Percentiles rank a stretch among this genome's conserved stretches.
Evolutionary conservation across 2,888 invertebrate genomes (phyloP).

Genomic region (Erpobdella octoculata): DNA sequence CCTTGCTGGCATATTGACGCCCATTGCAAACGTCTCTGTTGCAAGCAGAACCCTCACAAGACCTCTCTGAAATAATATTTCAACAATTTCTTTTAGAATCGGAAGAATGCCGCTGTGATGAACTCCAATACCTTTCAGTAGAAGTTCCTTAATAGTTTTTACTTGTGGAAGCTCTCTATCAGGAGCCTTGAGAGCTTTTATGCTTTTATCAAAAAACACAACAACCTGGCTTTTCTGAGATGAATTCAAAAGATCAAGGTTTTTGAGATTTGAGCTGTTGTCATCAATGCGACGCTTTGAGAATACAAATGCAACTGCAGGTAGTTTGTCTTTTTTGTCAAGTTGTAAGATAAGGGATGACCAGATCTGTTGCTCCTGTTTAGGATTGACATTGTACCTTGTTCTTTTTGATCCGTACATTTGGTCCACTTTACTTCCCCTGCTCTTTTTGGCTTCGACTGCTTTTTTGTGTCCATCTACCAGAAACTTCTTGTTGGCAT

Average conservation of each 20-base stretch:
- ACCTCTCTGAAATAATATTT: slow-evolving; percentile 87
- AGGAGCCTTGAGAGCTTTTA: slow-evolving; percentile 71
- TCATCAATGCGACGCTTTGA: slow-evolving; percentile 73
- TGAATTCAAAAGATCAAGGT: slow-evolving; percentile 69
- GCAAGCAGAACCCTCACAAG: slow-evolving; percentile 89
- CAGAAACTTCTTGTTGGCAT: slow-evolving; percentile 68
- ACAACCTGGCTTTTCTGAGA: slow-evolving; percentile 66
- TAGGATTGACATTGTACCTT: slow-evolving; percentile 40
- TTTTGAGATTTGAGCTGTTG: slow-evolving; percentile 60
- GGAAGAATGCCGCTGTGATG: slow-evolving; percentile 97
- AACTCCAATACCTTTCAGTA: slow-evolving; percentile 82
- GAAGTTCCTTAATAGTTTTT: slow-evolving; percentile 60
- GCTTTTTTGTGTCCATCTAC: slow-evolving; percentile 55
- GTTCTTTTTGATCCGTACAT: slow-evolving; percentile 48
- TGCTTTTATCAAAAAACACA: slow-evolving; percentile 75
- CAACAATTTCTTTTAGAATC: slow-evolving; percentile 96
- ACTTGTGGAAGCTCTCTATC: slow-evolving; percentile 85
- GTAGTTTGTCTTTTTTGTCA: slow-evolving; percentile 71
- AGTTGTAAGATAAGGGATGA: slow-evolving; percentile 66
- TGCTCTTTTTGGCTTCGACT: slow-evolving; percentile 52
- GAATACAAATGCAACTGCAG: slow-evolving; percentile 86
- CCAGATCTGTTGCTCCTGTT: slow-evolving; percentile 59
- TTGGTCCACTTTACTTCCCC: slow-evolving; percentile 47
- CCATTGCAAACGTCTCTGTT: slow-evolving; percentile 99
- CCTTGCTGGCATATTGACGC: slow-evolving; percentile 97